These are phyloP conservation scores for Anarsia innoxiella DNA, from an alignment of 2,888 invertebrate genomes.

Conservation along the genomic window DNA sequence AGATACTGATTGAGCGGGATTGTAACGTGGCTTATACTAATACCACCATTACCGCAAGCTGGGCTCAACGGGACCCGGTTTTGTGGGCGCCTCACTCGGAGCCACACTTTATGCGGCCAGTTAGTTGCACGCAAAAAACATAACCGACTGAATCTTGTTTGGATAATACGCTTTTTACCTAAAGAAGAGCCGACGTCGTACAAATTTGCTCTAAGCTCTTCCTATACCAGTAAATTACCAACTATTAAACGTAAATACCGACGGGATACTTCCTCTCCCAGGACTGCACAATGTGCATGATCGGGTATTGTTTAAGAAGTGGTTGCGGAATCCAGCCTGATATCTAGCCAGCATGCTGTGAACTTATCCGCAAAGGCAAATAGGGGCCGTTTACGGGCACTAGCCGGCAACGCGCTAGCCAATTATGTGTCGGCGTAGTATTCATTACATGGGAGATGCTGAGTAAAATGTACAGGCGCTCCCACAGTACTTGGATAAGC, in stretches of 20 bases:
- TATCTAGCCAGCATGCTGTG: conserved; percentile 17
- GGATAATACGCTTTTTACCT: conserved; percentile 29
- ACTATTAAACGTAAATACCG: conserved; percentile 9
- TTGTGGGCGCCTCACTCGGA: conserved; percentile 37
- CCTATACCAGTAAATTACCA: conserved; percentile 6
- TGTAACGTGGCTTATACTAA: conserved; percentile 31
- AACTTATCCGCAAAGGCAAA: conserved; percentile 31
- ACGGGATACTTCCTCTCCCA: conserved; percentile 2
- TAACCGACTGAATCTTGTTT: conserved; percentile 29
- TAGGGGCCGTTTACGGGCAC: conserved; percentile 35
- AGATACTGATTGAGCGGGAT: conserved; percentile 40
- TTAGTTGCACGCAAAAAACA: conserved; percentile 36
- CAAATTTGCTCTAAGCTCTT: conserved; percentile 9
- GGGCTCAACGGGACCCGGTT: conserved; percentile 54
- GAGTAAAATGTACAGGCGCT: conserved; percentile 47
- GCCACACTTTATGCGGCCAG: conserved; percentile 32
- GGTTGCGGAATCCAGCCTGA: conserved; percentile 22
- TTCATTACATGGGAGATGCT: conserved; percentile 54
- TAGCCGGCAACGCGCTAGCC: conserved; percentile 38
- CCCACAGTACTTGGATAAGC: conserved; percentile 45
- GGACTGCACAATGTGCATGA: conserved; percentile 20
- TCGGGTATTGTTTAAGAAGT: conserved; percentile 29
- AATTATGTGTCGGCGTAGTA: conserved; percentile 53
- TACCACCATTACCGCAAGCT: conserved; percentile 50
- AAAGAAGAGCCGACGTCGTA: conserved; percentile 14